phyloP scores from a whole-genome alignment of 2,888 invertebrate species.

The Acanthoscelides obtectus region DNA sequence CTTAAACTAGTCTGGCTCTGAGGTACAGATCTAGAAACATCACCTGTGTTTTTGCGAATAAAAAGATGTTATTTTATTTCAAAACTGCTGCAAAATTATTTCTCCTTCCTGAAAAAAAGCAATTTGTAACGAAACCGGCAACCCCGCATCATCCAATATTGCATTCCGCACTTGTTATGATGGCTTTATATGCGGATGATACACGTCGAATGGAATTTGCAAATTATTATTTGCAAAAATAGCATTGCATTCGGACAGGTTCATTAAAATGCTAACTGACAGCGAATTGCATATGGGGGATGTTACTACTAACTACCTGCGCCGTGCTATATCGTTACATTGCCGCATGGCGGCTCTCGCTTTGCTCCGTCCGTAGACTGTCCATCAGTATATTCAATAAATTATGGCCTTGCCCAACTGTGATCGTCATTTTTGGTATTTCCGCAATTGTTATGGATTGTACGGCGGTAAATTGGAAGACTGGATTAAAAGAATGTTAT shows the following conservation, averaged over 20 bases:
- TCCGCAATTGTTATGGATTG: neutral
- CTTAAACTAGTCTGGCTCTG: too few species aligned
- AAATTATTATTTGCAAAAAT: slow-evolving; percentile 32
- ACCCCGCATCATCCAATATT: slow-evolving; percentile 14
- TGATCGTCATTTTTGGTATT: neutral
- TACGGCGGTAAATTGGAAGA: too few species aligned
- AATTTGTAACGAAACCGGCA: neutral
- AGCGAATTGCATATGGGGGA: slow-evolving; percentile 24
- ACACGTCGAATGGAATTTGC: slow-evolving; percentile 36
- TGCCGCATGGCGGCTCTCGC: slow-evolving; percentile 10
- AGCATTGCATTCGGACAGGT: slow-evolving; percentile 28
- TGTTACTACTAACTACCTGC: slow-evolving; percentile 19
- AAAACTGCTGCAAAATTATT: too few species aligned
- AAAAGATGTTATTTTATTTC: too few species aligned
- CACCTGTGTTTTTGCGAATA: too few species aligned
- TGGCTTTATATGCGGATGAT: slow-evolving; percentile 38
- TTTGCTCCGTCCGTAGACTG: neutral
- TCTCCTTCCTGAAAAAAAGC: too few species aligned
- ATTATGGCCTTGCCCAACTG: neutral
- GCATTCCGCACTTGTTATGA: slow-evolving; percentile 39
- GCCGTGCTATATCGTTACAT: slow-evolving; percentile 25
- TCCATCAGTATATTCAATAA: slow-evolving; percentile 1
- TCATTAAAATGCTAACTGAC: slow-evolving; percentile 30
- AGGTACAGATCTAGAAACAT: too few species aligned
- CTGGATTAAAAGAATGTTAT: too few species aligned